Conservation (phyloP, 2,888 invertebrate species). For the Tuberolachnus salignus region DNA sequence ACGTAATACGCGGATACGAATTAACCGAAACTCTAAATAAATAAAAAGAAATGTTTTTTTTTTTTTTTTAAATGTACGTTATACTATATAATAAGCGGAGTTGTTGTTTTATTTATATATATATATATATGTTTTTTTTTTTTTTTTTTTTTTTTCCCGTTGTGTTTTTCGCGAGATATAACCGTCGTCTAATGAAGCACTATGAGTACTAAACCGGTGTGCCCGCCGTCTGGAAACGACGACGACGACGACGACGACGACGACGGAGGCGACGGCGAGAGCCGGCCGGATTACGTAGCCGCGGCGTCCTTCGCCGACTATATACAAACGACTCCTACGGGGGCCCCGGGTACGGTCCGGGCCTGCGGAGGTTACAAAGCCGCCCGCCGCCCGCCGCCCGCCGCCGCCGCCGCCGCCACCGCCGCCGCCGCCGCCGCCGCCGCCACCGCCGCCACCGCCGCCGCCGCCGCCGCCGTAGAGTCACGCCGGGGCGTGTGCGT, state of each 20-base stretch:
- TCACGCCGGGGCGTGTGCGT: too few relatives aligned
- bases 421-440: too few relatives aligned
- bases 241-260: conserved; percentile 23
- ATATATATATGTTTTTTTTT: neutral
- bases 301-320: conserved; percentile 47
- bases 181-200: conserved; percentile 41
- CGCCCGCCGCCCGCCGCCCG: neutral
- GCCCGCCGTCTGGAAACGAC: conserved; percentile 40
- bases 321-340: conserved; percentile 55
- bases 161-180: conserved; percentile 18
- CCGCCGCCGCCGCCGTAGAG: too few relatives aligned
- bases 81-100: neutral
- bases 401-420: too few relatives aligned
- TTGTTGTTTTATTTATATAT: neutral
- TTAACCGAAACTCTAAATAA: neutral
- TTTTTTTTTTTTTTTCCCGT: too few relatives aligned
- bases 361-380: conserved; percentile 6
- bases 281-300: neutral
- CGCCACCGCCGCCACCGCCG: too few relatives aligned
- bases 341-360: conserved; percentile 16
- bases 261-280: conserved; percentile 10
- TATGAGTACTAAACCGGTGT: conserved; percentile 52
- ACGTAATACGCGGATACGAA: neutral
- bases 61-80: neutral
- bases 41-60: too few relatives aligned